A percentile compares a stretch with the other conserved stretches of the same genome.
Evolutionary conservation across 2,797 vertebrate species (phyloP).

Genomic region (Rhynchotus rufescens): DNA sequence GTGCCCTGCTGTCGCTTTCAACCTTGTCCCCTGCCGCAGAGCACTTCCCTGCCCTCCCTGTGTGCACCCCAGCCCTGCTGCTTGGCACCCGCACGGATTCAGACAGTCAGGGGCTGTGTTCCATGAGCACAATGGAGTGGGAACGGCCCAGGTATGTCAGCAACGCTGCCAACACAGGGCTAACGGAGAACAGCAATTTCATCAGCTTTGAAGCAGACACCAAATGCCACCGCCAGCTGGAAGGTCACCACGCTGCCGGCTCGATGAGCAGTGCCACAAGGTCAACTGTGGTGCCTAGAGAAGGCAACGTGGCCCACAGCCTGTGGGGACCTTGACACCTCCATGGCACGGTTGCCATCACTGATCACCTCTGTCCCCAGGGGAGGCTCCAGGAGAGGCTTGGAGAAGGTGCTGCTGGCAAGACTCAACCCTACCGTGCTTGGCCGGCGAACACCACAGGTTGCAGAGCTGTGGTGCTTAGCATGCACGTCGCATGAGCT

Average conservation of each 20-base stretch:
- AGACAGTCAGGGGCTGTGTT: not conserved
- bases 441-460: not conserved
- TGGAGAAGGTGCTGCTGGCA: not conserved
- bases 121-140: not conserved
- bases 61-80: rapidly evolving
- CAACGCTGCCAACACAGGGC: not conserved
- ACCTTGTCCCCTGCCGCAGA: not conserved
- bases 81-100: not conserved
- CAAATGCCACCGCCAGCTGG: not conserved
- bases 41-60: not conserved
- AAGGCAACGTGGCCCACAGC: not conserved
- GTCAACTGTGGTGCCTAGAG: not conserved
- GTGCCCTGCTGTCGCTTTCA: not conserved
- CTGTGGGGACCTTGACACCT: rapidly evolving
- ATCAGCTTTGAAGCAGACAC: not conserved
- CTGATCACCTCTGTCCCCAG: not conserved
- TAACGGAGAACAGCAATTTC: not conserved
- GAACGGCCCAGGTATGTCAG: not conserved
- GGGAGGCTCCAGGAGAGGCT: not conserved
- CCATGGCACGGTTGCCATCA: not conserved
- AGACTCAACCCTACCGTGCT: not conserved
- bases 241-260: not conserved
- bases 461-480: rapidly evolving
- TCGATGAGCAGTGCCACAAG: not conserved
- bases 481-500: not conserved